Evolutionary conservation across 2,113 vertebrate genomes (phyloP).

Genomic region (Oncorhynchus keta): DNA sequence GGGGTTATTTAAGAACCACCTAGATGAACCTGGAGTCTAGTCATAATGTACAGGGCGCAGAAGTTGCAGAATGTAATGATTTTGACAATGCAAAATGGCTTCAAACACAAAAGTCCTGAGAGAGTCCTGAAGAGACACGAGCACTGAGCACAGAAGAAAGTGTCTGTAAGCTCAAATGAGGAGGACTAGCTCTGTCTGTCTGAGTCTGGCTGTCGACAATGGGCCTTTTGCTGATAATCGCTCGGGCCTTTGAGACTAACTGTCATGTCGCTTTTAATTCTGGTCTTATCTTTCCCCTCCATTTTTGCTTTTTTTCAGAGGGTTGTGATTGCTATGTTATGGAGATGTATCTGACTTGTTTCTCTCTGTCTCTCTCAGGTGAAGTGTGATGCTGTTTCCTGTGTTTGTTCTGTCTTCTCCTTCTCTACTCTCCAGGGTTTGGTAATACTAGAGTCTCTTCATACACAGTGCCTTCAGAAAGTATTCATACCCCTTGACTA

Average conservation of each 20-base stretch:
- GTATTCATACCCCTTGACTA: no score
- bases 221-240: not conserved
- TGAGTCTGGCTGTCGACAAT: not conserved
- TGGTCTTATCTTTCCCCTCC: not conserved
- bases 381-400: not conserved
- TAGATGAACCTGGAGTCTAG: not conserved
- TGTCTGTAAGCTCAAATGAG: not conserved
- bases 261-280: not conserved
- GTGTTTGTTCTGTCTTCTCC: not conserved
- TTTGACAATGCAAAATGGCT: constrained; percentile 11
- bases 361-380: not conserved
- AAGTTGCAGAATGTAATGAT: not conserved
- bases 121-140: not conserved
- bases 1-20: not conserved
- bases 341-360: not conserved
- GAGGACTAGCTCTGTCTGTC: not conserved
- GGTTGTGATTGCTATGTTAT: not conserved
- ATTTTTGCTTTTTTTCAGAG: not conserved
- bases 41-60: not conserved
- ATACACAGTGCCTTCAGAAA: no score
- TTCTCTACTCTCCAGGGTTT: no score
- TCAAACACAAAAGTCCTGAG: not conserved
- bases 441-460: not conserved
- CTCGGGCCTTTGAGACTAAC: not conserved
- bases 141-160: not conserved